Conservation (phyloP, 2,888 invertebrate species). For the Torymus auratus region DNA sequence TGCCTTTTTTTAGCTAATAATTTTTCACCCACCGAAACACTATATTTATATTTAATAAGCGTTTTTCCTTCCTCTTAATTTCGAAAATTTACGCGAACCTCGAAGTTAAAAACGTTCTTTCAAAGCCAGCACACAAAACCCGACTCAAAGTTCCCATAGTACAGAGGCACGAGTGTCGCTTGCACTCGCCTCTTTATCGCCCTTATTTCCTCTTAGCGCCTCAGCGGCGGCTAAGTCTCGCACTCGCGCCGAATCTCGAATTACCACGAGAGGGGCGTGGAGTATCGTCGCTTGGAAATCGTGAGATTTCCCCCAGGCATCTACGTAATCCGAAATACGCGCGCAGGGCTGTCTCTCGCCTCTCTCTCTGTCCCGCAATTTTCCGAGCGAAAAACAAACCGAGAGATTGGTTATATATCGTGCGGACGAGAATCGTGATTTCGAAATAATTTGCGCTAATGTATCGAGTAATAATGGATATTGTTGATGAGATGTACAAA, state of each 20-base stretch:
- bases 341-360: conserved; percentile 56
- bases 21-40: too few species aligned
- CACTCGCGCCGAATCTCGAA: conserved; percentile 57
- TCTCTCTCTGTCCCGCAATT: not conserved
- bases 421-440: not conserved
- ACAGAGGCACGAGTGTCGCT: not conserved
- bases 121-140: too few species aligned
- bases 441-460: not conserved
- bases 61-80: too few species aligned
- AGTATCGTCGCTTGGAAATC: conserved; percentile 61
- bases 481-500: too few species aligned
- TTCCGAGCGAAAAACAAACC: conserved; percentile 16
- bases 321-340: conserved; percentile 63
- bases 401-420: not conserved
- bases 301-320: conserved; percentile 63
- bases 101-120: too few species aligned
- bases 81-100: too few species aligned
- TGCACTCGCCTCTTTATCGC: conserved; percentile 18
- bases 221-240: conserved; percentile 51
- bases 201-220: conserved; percentile 39
- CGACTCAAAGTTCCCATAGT: conserved; percentile 14
- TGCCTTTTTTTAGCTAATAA: too few species aligned
- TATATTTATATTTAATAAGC: not conserved
- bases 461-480: too few species aligned
- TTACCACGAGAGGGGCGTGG: conserved; percentile 54